A percentile compares a stretch with the other conserved stretches of the same genome.
Evolutionary conservation across 1,140 invertebrate species (phyloP).

Genomic region (Pygmarrhopalites habei): DNA sequence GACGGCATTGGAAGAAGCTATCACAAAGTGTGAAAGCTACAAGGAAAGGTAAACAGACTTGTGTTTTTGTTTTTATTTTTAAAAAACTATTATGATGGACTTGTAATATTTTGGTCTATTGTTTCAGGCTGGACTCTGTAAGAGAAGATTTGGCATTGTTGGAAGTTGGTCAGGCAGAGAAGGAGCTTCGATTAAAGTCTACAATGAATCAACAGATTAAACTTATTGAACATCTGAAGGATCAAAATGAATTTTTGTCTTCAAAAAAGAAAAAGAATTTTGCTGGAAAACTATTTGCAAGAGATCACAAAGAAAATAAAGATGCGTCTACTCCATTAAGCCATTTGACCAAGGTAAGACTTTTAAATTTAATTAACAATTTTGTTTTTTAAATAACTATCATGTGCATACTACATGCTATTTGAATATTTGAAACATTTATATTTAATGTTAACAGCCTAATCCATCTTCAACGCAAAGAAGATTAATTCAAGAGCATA

Average conservation of each 20-base stretch:
- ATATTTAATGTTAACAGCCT: not conserved
- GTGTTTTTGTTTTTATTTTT: no score
- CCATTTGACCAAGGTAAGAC: not conserved
- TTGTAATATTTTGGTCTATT: no score
- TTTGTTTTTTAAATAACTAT: not conserved
- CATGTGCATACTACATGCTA: not conserved
- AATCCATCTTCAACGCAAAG: conserved; percentile 8
- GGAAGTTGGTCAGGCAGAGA: conserved; percentile 6
- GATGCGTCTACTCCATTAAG: not conserved
- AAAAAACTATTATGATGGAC: no score
- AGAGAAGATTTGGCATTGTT: conserved; percentile 12
- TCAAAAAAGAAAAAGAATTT: conserved; percentile 21
- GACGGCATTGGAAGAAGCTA: conserved; percentile 15
- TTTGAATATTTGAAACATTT: not conserved
- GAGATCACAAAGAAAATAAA: conserved; percentile 7
- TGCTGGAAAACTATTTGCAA: not conserved
- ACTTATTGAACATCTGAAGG: conserved; percentile 14
- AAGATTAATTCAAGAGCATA: conserved; percentile 16
- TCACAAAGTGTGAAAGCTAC: conserved; percentile 17
- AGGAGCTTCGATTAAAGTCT: not conserved
- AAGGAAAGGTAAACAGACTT: conserved; percentile 7
- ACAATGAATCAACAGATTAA: conserved; percentile 20
- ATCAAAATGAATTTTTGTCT: conserved; percentile 19
- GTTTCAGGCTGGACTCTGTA: conserved; percentile 3
- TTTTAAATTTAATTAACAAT: not conserved